Base-by-base conservation (phyloP, 2,888 invertebrate genomes). In the Zaprionus bogoriensis region DNA sequence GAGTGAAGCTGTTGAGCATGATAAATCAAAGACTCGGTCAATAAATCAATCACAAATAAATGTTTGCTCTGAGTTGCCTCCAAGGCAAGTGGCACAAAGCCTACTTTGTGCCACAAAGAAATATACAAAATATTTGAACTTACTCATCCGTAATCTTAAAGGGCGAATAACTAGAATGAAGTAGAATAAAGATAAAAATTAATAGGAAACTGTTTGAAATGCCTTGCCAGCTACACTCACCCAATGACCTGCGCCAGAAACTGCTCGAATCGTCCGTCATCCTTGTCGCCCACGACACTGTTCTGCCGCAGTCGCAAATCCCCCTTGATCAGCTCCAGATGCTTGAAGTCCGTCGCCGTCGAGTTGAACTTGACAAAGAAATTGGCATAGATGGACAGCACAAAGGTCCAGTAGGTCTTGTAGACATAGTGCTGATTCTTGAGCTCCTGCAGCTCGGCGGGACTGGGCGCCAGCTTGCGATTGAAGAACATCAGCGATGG, bases 381-480 rank as follows among this genome's bases (percentile, higher is more conserved):
- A 64, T 87, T 88, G 47, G 90, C 90, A 70, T 90, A 89, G 47
- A 89, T 85, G 22, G 91, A 91, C 3, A 89, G 86, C 50, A 90
- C 89, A 57, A 90, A 90, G 5, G 89, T 89, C 89, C 91, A 90
- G 50, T 90, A 90, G 60, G 89, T 90, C 75, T 89, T 90, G 27
- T 90, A 87, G 50, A 90, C 89, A 61, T 89, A 85, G 58, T 90
- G 89, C 52, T 89, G 88, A n/a, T 88, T 88, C 61, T 88, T 82
- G 47, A 88, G 85, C 57, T 88, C 79, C 64, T 87, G 88, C 46
- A 88, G 61, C 48, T 87, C 88, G 39, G 87, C 81, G 52, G 89
- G 89, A 48, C 84, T 87, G 25, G 90, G 87, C 20, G 88, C 82
- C 62, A 90, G 80, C 55, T 89, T 89, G 6, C 88, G 88, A 74